Evolutionary conservation across 2,797 vertebrate genomes (phyloP), one percentile per base, ranked within the genome.

Genomic region (Dipus sagitta): DNA sequence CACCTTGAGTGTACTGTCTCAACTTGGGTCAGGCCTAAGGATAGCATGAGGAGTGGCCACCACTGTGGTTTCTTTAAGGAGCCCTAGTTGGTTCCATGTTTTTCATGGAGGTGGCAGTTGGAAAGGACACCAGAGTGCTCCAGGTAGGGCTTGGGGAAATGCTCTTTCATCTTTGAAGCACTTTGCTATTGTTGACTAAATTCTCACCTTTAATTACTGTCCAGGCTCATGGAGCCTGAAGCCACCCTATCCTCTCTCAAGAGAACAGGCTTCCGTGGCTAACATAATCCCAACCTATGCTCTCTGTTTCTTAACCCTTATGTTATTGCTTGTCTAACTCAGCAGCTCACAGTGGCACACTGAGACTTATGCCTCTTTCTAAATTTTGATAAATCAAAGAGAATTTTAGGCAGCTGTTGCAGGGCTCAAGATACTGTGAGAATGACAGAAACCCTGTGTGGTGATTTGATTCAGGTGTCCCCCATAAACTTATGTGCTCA

Each of bases 11-110:
- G 3, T 21, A 42, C 24, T 38, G 38, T 64, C 3, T 14, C 21
- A 47, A 23, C 23, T 38, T 47, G 42, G 13, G 6, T 30, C 18
- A 86, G 72, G 24, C 13, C 2, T 0, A 21, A 68, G 52, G 58
- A 12, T 23, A 0, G 15, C 1, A 2, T 15, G 9, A 77, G 7
- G 23, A 6, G 26, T 34, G 54, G 28, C 20, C 10, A 0, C 2
- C 23, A 6, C 10, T 1, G 32, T 15, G 68, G 52, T 38, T 4
- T 17, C 58, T 34, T 24, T 34, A 70, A 70, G 38, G 28, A 18
- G 21, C 26, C 0, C 30, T 28, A 23, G 28, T 23, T 65, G 52
- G 21, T 17, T 80, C 54, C 52, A 26, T 54, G 24, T 4, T 1
- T 6, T 5, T 17, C n/a, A 47, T 6, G 0, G 28, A 26, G 28